phyloP scores from a whole-genome alignment of 2,888 invertebrate species.

The Agrotis puta region DNA sequence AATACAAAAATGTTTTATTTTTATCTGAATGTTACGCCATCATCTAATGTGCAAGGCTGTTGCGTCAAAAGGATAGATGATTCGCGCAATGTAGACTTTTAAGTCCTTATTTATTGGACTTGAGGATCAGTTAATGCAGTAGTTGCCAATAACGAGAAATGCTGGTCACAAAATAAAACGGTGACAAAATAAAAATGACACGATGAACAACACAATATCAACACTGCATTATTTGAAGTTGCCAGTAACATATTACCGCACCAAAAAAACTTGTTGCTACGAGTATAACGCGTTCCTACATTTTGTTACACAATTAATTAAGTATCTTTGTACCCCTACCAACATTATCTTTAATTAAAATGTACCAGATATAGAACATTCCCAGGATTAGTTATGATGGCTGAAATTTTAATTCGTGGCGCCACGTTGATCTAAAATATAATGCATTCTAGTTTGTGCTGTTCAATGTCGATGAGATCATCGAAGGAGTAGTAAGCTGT shows the following conservation, averaged over 20 bases:
- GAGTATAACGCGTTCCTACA: not conserved
- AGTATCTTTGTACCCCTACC: not conserved
- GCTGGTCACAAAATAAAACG: no score
- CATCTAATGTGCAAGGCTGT: not conserved
- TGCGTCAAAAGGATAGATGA: conserved; percentile 1
- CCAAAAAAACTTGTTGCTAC: not conserved
- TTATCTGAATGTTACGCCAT: not conserved
- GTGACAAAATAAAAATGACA: not conserved
- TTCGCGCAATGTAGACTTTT: not conserved
- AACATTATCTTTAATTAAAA: conserved; percentile 22
- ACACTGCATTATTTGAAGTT: not conserved
- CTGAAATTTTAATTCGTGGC: conserved; percentile 24
- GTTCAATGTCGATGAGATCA: conserved; percentile 52
- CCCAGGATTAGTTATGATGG: conserved; percentile 30
- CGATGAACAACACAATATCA: not conserved
- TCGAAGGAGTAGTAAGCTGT: conserved; percentile 10
- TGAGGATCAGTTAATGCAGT: no score
- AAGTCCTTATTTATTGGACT: not conserved
- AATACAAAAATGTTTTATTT: not conserved
- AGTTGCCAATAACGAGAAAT: not conserved
- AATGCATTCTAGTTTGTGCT: conserved; percentile 17
- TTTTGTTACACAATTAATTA: not conserved
- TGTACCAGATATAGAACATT: conserved; percentile 10
- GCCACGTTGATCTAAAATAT: not conserved
- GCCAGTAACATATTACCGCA: not conserved